These are phyloP conservation scores for Lipotes vexillifer DNA, from an alignment of 2,113 vertebrate species.

Conservation along the genomic window DNA sequence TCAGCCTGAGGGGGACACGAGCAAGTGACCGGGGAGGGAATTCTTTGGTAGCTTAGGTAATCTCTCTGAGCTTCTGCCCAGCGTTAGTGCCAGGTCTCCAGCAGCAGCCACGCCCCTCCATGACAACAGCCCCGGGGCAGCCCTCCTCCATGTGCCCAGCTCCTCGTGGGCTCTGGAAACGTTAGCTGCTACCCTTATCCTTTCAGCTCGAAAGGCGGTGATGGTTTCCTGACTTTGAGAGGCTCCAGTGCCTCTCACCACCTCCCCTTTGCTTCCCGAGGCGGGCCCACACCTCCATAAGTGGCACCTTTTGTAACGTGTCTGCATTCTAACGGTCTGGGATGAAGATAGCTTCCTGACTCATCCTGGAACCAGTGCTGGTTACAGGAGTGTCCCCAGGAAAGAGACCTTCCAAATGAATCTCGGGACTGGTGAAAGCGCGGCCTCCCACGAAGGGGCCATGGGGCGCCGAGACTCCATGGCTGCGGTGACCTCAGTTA, in stretches of 20 bases:
- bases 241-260: no score
- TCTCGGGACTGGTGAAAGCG: background rate
- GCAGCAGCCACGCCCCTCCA: background rate
- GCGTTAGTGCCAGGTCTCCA: background rate
- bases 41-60: background rate
- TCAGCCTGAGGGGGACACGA: background rate
- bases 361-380: background rate
- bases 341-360: no score
- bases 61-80: background rate
- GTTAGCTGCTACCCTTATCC: background rate
- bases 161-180: background rate
- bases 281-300: no score
- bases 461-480: no score
- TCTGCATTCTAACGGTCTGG: background rate
- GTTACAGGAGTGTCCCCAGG: background rate
- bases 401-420: background rate
- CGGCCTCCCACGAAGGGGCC: background rate
- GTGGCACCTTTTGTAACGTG: background rate
- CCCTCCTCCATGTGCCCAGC: background rate
- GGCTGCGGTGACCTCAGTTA: no score
- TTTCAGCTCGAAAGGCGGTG: background rate
- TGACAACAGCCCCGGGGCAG: background rate
- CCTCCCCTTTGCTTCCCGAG: background rate
- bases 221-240: background rate
- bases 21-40: no score